These are phyloP conservation scores for Distichodus sexfasciatus DNA, from an alignment of 2,797 vertebrate species.

Conservation along the genomic window DNA sequence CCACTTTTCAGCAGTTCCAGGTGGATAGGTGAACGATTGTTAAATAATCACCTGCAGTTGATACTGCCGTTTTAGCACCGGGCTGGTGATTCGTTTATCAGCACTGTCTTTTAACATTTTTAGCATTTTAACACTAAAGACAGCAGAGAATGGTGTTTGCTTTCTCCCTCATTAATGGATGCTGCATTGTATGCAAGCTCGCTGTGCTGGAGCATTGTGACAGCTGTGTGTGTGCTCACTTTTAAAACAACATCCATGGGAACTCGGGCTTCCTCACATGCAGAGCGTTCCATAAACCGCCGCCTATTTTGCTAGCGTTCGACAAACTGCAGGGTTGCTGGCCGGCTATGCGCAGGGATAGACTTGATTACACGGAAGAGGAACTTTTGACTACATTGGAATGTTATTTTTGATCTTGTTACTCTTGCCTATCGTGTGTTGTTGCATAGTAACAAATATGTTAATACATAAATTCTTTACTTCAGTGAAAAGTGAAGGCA, in stretches of 20 bases:
- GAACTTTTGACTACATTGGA: no score
- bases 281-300: conserved; percentile 52
- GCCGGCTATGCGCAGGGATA: background rate
- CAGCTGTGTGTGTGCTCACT: conserved; percentile 72
- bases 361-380: no score
- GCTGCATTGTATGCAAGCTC: conserved; percentile 56
- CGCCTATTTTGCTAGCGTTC: conserved; percentile 53
- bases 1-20: background rate
- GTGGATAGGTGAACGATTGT: background rate
- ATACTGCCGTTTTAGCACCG: conserved; percentile 16
- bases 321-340: conserved; percentile 8
- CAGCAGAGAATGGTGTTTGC: conserved; percentile 51
- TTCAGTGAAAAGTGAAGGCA: no score
- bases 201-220: conserved; percentile 66
- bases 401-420: no score
- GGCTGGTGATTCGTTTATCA: conserved; percentile 45
- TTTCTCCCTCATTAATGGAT: conserved; percentile 21
- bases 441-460: no score
- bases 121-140: conserved; percentile 62
- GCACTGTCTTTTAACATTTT: no score
- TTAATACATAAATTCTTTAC: no score
- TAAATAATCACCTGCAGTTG: conserved; percentile 19
- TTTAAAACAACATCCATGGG: conserved; percentile 78
- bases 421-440: no score
- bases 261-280: conserved; percentile 74